Conservation (phyloP, 2,113 vertebrate species). For the Hucho hucho region DNA sequence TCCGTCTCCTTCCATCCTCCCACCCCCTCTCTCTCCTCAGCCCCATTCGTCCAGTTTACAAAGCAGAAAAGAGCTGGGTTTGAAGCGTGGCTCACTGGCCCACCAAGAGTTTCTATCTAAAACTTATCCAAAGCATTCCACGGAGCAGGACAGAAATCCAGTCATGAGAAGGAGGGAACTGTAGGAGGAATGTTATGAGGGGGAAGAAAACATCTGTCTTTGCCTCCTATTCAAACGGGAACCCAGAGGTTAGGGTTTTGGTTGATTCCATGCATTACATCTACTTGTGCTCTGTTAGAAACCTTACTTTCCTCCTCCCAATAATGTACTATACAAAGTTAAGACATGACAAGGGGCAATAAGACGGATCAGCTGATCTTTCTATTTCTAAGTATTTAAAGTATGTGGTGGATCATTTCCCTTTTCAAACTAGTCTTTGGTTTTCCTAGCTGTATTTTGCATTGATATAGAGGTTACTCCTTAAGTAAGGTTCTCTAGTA, state of each 20-base stretch:
- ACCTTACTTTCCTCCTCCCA: not conserved
- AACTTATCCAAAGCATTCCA: constrained; percentile 59
- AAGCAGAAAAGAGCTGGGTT: constrained; percentile 36
- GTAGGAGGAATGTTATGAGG: constrained; percentile 35
- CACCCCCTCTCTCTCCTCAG: not conserved
- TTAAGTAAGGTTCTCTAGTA: not conserved
- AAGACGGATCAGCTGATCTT: not conserved
- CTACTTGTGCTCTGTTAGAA: not conserved
- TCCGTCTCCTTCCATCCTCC: constrained; percentile 40
- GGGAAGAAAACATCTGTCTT: not conserved
- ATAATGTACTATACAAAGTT: not conserved
- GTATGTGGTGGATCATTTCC: not conserved
- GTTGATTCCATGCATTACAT: not conserved
- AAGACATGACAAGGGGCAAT: not conserved
- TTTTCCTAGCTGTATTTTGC: not conserved
- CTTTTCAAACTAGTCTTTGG: not conserved
- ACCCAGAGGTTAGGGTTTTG: not conserved
- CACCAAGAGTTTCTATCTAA: constrained; percentile 55
- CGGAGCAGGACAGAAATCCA: constrained; percentile 41
- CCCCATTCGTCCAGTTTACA: constrained; percentile 28
- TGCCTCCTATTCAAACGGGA: not conserved
- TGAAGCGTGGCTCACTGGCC: constrained; percentile 45
- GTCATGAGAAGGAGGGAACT: constrained; percentile 23
- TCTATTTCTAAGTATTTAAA: not conserved
- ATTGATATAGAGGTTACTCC: not conserved